Conservation (phyloP, 2,888 invertebrate genomes). For the Cetonia aurata region DNA sequence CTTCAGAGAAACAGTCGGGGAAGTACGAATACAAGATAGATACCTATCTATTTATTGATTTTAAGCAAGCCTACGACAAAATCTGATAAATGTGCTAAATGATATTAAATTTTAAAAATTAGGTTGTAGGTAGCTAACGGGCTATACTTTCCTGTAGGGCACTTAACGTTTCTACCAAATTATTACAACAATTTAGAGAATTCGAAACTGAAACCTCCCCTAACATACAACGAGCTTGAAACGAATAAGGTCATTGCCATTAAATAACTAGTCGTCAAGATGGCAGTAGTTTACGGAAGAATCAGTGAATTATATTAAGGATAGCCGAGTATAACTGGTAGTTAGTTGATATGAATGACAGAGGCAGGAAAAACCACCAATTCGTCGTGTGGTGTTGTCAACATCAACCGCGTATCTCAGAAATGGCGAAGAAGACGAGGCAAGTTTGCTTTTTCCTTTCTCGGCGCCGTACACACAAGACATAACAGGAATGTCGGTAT, state of each 20-base stretch:
- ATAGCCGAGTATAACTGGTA: slow-evolving; percentile 30
- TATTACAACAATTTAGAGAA: too few species aligned
- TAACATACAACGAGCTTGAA: slow-evolving; percentile 20
- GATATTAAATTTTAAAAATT: too few species aligned
- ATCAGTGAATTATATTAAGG: slow-evolving; percentile 22
- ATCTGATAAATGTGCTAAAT: too few species aligned
- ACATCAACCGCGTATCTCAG: slow-evolving; percentile 41
- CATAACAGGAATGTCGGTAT: slow-evolving; percentile 46
- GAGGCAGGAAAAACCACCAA: slow-evolving; percentile 30
- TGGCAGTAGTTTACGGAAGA: slow-evolving; percentile 7
- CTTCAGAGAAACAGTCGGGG: too few species aligned
- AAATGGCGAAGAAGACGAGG: slow-evolving; percentile 46
- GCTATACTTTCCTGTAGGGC: too few species aligned
- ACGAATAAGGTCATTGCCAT: neutral
- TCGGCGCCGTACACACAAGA: slow-evolving; percentile 46
- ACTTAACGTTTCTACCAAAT: too few species aligned
- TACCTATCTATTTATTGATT: too few species aligned
- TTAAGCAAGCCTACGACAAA: too few species aligned
- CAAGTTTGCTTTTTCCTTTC: slow-evolving; percentile 47
- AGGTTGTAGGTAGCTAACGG: too few species aligned
- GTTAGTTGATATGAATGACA: slow-evolving; percentile 35
- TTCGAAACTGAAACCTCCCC: too few species aligned
- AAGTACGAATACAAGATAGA: too few species aligned
- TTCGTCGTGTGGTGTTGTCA: slow-evolving; percentile 43
- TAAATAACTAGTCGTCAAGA: slow-evolving; percentile 13